Percentiles rank a stretch among this genome's conserved stretches.
These are phyloP conservation scores for Uropetala carovei DNA, from an alignment of 2,888 invertebrate genomes.

Conservation along the genomic window DNA sequence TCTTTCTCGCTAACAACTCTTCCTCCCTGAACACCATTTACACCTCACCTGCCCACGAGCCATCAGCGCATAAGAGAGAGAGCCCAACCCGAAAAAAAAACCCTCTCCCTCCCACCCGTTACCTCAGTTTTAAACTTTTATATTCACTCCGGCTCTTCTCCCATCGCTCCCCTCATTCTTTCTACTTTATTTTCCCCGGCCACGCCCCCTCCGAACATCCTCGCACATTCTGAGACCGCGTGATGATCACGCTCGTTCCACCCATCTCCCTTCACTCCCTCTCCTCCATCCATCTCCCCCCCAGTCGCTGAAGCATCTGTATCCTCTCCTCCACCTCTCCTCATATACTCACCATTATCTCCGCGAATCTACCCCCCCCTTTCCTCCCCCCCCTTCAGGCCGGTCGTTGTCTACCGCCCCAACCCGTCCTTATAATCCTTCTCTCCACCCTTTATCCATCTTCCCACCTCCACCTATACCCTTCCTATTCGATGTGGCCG, in stretches of 20 bases:
- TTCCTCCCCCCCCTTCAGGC: neutral
- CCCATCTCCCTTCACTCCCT: neutral
- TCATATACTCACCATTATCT: neutral
- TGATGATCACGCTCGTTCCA: neutral
- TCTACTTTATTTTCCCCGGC: neutral
- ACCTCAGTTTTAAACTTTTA: constrained; percentile 57
- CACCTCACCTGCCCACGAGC: constrained; percentile 64
- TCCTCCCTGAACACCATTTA: constrained; percentile 57
- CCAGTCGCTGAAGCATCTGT: neutral
- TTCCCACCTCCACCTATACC: neutral
- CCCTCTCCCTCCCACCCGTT: neutral
- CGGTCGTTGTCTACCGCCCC: neutral
- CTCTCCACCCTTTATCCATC: neutral
- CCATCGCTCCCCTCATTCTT: constrained; percentile 17
- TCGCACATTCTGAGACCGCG: neutral
- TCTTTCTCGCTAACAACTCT: constrained; percentile 18
- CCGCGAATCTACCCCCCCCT: neutral
- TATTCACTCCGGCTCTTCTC: constrained; percentile 22
- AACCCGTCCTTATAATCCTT: neutral
- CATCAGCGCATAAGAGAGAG: constrained; percentile 38
- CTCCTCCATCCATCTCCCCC: neutral
- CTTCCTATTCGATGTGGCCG: neutral
- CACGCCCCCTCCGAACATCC: neutral
- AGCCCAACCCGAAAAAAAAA: constrained; percentile 48
- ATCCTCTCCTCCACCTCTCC: neutral